Percentiles rank a stretch among this genome's conserved stretches.
Conservation (phyloP, 1,140 invertebrate species). For the Subanguina moxae region DNA sequence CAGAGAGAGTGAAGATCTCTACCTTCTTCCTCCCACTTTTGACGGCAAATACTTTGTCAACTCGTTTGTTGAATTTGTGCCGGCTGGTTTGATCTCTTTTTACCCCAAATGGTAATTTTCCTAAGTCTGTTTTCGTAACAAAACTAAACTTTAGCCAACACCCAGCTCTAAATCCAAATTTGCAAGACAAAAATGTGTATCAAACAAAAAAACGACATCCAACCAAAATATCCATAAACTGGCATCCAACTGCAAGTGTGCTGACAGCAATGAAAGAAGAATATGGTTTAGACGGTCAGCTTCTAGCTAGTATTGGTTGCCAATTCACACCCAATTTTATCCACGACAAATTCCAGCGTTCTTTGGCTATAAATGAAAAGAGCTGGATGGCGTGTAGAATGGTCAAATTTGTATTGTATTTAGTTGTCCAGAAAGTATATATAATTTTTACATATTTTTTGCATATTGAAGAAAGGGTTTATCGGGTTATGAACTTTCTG, state of each 20-base stretch:
- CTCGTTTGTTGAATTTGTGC: background rate
- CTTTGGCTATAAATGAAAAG: background rate
- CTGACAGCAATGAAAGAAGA: constrained; percentile 7
- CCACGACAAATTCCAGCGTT: constrained; percentile 25
- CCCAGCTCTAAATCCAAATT: background rate
- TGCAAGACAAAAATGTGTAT: background rate
- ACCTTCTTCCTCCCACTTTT: constrained; percentile 1
- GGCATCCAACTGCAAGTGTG: background rate
- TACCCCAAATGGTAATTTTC: constrained; percentile 17
- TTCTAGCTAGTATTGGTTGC: constrained; percentile 8
- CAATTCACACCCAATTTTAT: constrained; percentile 25
- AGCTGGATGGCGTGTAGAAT: constrained; percentile 10
- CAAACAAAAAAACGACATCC: background rate
- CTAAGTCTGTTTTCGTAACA: no score
- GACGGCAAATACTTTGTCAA: constrained; percentile 1
- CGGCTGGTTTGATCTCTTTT: background rate
- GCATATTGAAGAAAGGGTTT: background rate
- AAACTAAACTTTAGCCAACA: constrained; percentile 3
- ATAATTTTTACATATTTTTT: background rate
- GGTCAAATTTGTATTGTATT: constrained; percentile 5
- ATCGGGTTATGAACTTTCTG: background rate
- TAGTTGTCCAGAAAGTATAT: background rate
- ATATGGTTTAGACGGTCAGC: background rate
- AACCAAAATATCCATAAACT: background rate
- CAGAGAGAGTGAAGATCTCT: background rate